A percentile compares a stretch with the other conserved stretches of the same genome.
These are phyloP conservation scores for Pantherophis alleghaniensis DNA, from an alignment of 2,797 vertebrate genomes.

Conservation along the genomic window DNA sequence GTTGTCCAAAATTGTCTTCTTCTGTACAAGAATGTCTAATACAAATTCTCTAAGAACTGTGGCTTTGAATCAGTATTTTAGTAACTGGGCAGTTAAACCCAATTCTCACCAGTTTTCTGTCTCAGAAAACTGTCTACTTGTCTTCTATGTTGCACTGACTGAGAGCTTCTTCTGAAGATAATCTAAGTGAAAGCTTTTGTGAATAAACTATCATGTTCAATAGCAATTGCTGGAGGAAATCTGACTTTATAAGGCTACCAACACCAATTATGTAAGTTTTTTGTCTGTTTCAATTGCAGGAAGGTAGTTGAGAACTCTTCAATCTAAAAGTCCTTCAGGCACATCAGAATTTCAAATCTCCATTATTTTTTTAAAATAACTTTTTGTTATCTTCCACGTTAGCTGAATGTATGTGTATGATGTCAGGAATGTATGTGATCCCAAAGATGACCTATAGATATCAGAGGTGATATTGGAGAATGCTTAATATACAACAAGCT, in stretches of 20 bases:
- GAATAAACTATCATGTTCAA: slow-evolving; percentile 18
- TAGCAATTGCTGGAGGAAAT: slow-evolving; percentile 19
- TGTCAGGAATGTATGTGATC: not conserved
- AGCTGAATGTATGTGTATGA: not conserved
- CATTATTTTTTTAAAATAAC: not conserved
- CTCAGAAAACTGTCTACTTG: not conserved
- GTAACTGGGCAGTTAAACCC: not conserved
- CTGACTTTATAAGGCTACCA: slow-evolving; percentile 21
- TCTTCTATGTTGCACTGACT: not conserved
- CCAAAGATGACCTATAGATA: not conserved
- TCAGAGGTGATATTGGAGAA: not conserved
- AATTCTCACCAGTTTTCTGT: not conserved
- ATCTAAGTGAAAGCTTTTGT: slow-evolving; percentile 11
- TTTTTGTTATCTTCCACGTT: not conserved
- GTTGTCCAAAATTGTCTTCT: not conserved
- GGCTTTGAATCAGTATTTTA: not conserved
- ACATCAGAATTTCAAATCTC: not conserved
- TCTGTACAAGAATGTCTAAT: not conserved
- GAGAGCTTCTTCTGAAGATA: not conserved
- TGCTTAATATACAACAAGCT: not conserved
- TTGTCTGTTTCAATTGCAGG: not conserved
- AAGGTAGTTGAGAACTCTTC: not conserved
- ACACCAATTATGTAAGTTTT: slow-evolving; percentile 4
- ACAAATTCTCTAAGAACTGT: not conserved
- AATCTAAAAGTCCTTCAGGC: not conserved